Conservation (phyloP, 1,140 invertebrate genomes). For the Gonioctena quinquepunctata region DNA sequence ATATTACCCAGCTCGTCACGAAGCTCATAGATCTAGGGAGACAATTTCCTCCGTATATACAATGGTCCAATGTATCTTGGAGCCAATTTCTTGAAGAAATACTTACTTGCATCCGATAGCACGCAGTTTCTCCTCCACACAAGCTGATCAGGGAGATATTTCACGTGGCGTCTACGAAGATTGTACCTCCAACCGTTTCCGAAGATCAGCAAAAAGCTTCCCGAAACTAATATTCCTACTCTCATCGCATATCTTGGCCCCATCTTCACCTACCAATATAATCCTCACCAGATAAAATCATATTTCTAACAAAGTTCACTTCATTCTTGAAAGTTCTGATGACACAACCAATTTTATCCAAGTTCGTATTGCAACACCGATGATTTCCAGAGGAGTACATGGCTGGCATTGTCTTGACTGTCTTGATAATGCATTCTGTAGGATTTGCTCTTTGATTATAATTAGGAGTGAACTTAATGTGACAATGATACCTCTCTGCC, state of each 20-base stretch:
- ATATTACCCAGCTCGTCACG: neutral
- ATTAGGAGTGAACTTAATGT: neutral
- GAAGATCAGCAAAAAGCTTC: neutral
- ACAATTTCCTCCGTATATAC: neutral
- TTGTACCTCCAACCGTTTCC: neutral
- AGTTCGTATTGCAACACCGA: slow-evolving; percentile 21
- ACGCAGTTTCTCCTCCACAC: slow-evolving; percentile 10
- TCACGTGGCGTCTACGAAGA: neutral
- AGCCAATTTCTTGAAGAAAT: slow-evolving; percentile 23
- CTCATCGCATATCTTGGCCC: neutral
- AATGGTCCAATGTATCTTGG: slow-evolving; percentile 1
- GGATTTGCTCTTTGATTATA: neutral
- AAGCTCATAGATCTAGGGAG: neutral
- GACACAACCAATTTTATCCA: slow-evolving; percentile 27
- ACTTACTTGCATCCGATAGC: slow-evolving; percentile 14
- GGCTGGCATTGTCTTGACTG: neutral
- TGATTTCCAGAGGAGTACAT: slow-evolving; percentile 30
- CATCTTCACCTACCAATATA: slow-evolving; percentile 1
- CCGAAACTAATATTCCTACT: neutral
- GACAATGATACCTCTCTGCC: neutral
- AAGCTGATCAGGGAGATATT: neutral
- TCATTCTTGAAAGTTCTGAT: slow-evolving; percentile 23
- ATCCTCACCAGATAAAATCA: neutral
- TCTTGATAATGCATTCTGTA: neutral
- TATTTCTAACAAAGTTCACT: slow-evolving; percentile 24